Evolutionary conservation across 2,113 vertebrate genomes (phyloP).

Genomic region (Nettapus auritus): DNA sequence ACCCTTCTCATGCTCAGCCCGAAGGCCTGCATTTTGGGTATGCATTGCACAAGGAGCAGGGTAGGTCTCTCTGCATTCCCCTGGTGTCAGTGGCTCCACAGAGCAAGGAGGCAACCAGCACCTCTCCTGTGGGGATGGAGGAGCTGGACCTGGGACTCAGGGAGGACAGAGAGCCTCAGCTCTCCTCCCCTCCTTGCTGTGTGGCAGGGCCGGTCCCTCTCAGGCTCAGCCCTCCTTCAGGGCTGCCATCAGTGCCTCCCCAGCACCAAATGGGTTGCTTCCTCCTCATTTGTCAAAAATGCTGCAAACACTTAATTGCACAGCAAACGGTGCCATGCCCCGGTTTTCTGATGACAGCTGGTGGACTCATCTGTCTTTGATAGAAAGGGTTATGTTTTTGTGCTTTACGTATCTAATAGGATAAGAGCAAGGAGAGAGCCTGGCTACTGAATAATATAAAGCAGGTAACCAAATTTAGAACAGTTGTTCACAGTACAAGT

Average conservation of each 20-base stretch:
- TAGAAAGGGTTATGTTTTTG: not conserved
- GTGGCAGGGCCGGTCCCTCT: not conserved
- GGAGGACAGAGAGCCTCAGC: not conserved
- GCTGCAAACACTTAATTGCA: not conserved
- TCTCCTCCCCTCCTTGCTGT: not conserved
- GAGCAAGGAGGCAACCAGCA: not conserved
- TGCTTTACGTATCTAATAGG: not conserved
- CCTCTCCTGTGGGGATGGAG: not conserved
- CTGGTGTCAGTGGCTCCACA: not conserved
- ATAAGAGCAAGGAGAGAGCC: not conserved
- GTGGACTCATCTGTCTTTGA: conserved; percentile 7
- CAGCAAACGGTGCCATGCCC: not conserved
- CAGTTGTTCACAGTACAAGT: conserved; percentile 57
- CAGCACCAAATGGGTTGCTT: not conserved
- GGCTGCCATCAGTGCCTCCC: not conserved
- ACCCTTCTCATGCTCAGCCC: not conserved
- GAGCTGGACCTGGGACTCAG: not conserved
- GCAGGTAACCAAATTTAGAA: conserved; percentile 68
- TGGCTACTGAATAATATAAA: conserved; percentile 31
- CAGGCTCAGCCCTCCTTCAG: not conserved
- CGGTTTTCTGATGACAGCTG: not conserved
- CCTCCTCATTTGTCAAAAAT: not conserved
- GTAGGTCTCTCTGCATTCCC: not conserved
- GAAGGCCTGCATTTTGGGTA: accelerated
- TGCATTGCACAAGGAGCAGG: accelerated